These are phyloP conservation scores for Scatophagus argus DNA, from an alignment of 2,113 vertebrate species.

Conservation along the genomic window DNA sequence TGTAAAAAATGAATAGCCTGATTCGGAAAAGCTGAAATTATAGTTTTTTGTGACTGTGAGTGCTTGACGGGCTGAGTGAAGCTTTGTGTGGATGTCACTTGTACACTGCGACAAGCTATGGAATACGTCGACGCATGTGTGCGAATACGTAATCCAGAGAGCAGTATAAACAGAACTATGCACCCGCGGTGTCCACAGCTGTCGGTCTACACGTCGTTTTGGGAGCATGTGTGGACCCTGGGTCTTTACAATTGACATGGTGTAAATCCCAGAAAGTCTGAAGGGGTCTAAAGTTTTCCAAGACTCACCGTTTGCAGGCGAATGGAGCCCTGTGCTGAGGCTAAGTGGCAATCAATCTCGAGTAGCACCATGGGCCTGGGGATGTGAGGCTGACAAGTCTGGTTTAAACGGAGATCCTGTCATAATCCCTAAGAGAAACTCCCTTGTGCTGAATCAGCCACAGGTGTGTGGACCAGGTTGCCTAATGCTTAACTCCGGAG, in stretches of 20 bases:
- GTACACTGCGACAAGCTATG: too few species aligned
- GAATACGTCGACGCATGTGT: too few species aligned
- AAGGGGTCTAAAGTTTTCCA: conserved; percentile 35
- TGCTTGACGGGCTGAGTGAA: too few species aligned
- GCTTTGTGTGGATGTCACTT: too few species aligned
- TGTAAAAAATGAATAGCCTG: conserved; percentile 15
- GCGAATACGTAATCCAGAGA: too few species aligned
- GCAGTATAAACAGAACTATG: too few species aligned
- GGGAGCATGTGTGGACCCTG: too few species aligned
- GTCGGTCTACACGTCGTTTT: too few species aligned
- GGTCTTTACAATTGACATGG: too few species aligned
- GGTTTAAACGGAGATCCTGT: conserved; percentile 52
- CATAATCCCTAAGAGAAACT: conserved; percentile 56
- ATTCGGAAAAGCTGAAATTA: too few species aligned
- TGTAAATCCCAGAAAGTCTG: conserved; percentile 48
- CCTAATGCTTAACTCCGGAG: conserved; percentile 17
- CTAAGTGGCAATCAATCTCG: conserved; percentile 66
- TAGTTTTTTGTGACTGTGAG: too few species aligned
- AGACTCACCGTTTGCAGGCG: conserved; percentile 51
- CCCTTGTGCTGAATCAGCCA: conserved; percentile 37
- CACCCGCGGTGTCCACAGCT: too few species aligned
- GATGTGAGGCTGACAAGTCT: conserved; percentile 47
- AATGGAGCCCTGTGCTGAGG: conserved; percentile 40
- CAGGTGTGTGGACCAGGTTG: conserved; percentile 48
- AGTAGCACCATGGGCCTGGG: conserved; percentile 41